phyloP scores from a whole-genome alignment of 2,888 invertebrate species.

The Machimus atricapillus region DNA sequence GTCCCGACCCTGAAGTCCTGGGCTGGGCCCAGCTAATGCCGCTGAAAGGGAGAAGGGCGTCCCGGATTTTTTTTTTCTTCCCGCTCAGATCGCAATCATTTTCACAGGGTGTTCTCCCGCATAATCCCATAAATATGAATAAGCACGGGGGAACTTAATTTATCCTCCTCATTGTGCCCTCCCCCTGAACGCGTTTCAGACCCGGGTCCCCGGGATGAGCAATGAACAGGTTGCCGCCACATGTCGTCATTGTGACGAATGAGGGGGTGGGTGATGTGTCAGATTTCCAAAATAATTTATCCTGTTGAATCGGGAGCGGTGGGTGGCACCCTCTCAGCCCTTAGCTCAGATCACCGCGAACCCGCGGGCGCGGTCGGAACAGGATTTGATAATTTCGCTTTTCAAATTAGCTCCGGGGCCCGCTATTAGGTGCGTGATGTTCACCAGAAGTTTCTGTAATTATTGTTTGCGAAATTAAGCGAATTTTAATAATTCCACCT shows the following conservation, averaged over 20 bases:
- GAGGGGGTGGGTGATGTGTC: constrained; percentile 6
- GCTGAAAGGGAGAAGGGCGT: not conserved
- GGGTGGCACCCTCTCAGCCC: not conserved
- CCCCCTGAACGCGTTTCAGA: not conserved
- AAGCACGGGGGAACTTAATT: constrained; percentile 30
- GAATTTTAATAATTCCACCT: not conserved
- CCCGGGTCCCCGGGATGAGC: not conserved
- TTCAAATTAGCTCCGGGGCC: constrained; percentile 9
- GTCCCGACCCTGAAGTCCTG: not conserved
- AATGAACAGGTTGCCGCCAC: not conserved
- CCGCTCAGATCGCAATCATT: constrained; percentile 20
- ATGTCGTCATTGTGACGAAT: constrained; percentile 28
- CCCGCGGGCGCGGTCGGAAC: not conserved
- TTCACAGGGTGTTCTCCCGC: not conserved
- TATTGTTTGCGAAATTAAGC: constrained; percentile 3
- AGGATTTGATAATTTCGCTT: constrained; percentile 26
- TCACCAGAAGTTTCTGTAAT: not conserved
- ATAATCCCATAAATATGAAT: constrained; percentile 20
- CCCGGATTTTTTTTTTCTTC: not conserved
- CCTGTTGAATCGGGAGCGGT: not conserved
- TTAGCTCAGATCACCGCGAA: not conserved
- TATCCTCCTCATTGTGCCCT: constrained; percentile 20
- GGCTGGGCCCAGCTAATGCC: not conserved
- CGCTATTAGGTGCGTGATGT: not conserved
- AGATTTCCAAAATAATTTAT: constrained; percentile 28